A percentile compares a stretch with the other conserved stretches of the same genome.
phyloP scores from a whole-genome alignment of 2,888 invertebrate genomes.

The Drepanosiphum platanoidis region DNA sequence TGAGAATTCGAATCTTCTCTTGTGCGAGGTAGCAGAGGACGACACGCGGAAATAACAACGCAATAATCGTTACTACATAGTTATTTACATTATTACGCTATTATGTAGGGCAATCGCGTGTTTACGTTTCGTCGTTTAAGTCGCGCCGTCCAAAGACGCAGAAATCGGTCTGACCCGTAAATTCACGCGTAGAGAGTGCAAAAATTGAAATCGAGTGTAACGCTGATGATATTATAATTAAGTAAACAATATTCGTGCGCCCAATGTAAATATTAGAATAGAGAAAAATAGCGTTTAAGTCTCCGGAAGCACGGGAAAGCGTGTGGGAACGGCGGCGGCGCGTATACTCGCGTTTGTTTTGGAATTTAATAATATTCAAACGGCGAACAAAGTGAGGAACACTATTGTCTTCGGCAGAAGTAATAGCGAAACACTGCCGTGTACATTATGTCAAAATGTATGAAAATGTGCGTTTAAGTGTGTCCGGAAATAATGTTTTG shows the following conservation, averaged over 20 bases:
- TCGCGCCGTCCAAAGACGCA: too few species aligned
- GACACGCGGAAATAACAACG: too few species aligned
- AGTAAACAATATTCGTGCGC: not conserved
- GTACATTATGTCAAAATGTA: not conserved
- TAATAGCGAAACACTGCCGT: not conserved
- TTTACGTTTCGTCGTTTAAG: too few species aligned
- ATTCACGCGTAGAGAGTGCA: not conserved
- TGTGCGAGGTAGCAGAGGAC: too few species aligned
- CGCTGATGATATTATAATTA: not conserved
- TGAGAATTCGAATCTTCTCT: too few species aligned
- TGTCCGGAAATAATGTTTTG: not conserved
- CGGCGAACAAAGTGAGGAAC: not conserved
- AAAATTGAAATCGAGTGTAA: not conserved
- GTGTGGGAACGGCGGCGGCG: not conserved
- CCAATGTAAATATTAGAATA: not conserved
- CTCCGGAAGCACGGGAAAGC: conserved; percentile 46
- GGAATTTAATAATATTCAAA: not conserved
- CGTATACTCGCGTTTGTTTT: not conserved
- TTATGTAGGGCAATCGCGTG: too few species aligned
- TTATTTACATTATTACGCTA: too few species aligned
- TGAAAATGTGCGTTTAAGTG: not conserved
- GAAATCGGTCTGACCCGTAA: too few species aligned
- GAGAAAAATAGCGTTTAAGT: conserved; percentile 23
- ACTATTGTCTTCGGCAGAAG: conserved; percentile 7
- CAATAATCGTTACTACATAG: too few species aligned